A percentile compares a stretch with the other conserved stretches of the same genome.
Conservation (phyloP, 2,888 invertebrate genomes). For the Mechanitis mazaeus region DNA sequence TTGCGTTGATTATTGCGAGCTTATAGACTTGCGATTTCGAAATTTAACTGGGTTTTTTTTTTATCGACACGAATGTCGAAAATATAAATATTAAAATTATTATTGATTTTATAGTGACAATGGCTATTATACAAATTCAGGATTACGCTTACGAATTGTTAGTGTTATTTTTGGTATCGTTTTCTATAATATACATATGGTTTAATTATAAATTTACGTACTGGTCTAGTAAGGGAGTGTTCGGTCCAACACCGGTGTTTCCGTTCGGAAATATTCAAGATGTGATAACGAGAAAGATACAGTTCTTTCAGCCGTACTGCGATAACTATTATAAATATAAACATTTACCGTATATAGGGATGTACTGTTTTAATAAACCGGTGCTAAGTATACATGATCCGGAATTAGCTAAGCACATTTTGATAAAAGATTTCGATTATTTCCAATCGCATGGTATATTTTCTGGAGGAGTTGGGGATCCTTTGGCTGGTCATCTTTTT, state of each 20-base stretch:
- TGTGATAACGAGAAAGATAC: slow-evolving; percentile 72
- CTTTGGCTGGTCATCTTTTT: slow-evolving; percentile 78
- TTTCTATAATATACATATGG: slow-evolving; percentile 39
- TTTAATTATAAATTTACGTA: slow-evolving; percentile 64
- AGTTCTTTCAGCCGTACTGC: slow-evolving; percentile 78
- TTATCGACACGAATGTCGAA: not conserved
- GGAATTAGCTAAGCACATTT: slow-evolving; percentile 76
- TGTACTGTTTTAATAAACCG: slow-evolving; percentile 79
- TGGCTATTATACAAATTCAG: slow-evolving; percentile 23
- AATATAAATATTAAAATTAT: slow-evolving; percentile 5
- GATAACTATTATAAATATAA: slow-evolving; percentile 76
- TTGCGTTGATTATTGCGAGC: slow-evolving; percentile 17
- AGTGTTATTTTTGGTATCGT: slow-evolving; percentile 35
- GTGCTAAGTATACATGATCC: slow-evolving; percentile 79
- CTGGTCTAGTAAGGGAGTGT: slow-evolving; percentile 78
- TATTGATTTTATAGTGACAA: slow-evolving; percentile 2
- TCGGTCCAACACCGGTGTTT: slow-evolving; percentile 74
- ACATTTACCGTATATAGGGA: slow-evolving; percentile 71
- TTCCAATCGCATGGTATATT: slow-evolving; percentile 81
- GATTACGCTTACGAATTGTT: slow-evolving; percentile 32
- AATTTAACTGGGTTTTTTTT: not conserved
- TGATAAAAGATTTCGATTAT: slow-evolving; percentile 78
- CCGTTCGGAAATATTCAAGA: slow-evolving; percentile 79
- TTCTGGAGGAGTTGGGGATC: slow-evolving; percentile 77
- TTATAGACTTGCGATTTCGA: slow-evolving; percentile 9